phyloP scores from a whole-genome alignment of 2,888 invertebrate species.

The Tridacna crocea region DNA sequence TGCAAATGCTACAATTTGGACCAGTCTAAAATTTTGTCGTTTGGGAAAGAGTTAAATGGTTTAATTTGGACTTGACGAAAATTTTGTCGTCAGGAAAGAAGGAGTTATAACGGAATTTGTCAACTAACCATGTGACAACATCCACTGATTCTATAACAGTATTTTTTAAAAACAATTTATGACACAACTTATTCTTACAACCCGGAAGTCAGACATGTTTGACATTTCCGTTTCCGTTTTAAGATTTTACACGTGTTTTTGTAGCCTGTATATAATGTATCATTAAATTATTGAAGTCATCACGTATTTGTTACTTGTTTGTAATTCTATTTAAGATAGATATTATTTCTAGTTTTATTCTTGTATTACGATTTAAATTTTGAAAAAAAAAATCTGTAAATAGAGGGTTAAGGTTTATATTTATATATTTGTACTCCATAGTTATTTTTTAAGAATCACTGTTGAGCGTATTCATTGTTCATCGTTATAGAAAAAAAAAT shows the following conservation, averaged over 20 bases:
- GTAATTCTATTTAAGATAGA: constrained; percentile 11
- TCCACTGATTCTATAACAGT: background rate
- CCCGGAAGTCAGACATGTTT: background rate
- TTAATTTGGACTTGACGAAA: too few relatives aligned
- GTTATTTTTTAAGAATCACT: constrained; percentile 7
- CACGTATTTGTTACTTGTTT: constrained; percentile 15
- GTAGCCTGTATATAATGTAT: background rate
- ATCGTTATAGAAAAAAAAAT: background rate
- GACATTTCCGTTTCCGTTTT: background rate
- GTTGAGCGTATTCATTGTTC: background rate
- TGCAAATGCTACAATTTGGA: too few relatives aligned
- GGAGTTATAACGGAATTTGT: too few relatives aligned
- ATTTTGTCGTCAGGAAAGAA: too few relatives aligned
- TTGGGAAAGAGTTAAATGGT: too few relatives aligned
- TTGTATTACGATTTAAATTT: constrained; percentile 12
- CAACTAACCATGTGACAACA: too few relatives aligned
- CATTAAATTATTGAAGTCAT: background rate
- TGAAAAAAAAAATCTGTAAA: constrained; percentile 10
- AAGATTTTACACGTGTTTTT: background rate
- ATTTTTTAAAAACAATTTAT: background rate
- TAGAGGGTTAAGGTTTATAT: constrained; percentile 33
- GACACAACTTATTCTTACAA: too few relatives aligned
- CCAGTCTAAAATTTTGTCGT: too few relatives aligned
- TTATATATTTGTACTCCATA: constrained; percentile 34
- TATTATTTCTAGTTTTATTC: constrained; percentile 20